A percentile compares a stretch with the other conserved stretches of the same genome.
Evolutionary conservation across 1,140 invertebrate genomes (phyloP).

Genomic region (Harlomillsia oculata): DNA sequence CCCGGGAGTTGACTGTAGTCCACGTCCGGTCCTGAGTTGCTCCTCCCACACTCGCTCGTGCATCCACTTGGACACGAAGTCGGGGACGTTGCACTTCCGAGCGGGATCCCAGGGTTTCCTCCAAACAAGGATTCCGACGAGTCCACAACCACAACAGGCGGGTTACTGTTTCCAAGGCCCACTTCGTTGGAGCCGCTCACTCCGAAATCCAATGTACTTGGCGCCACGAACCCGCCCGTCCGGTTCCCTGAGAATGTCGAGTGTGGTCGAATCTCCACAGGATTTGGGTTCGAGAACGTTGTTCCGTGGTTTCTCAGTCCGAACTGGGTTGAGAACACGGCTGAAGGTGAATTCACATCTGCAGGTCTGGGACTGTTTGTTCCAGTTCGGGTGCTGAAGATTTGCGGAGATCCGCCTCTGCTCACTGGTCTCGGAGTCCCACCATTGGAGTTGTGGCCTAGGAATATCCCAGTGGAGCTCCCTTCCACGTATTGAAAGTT

Average conservation of each 20-base stretch:
- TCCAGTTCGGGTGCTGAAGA: background rate
- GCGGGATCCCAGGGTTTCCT: background rate
- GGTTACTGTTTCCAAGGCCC: background rate
- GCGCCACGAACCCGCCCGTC: no score
- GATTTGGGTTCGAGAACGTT: background rate
- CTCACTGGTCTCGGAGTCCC: background rate
- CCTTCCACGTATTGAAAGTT: background rate
- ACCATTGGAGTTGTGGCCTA: background rate
- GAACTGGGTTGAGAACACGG: no score
- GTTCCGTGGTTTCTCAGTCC: background rate
- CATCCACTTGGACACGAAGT: background rate
- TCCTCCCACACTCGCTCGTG: background rate
- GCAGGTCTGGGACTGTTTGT: background rate
- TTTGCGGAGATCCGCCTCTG: background rate
- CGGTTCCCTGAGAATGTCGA: background rate
- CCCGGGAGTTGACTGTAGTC: constrained; percentile 30
- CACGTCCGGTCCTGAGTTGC: background rate
- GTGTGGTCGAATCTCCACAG: no score
- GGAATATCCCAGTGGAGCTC: background rate
- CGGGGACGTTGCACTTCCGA: background rate
- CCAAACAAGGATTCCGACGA: background rate
- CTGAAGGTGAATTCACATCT: background rate
- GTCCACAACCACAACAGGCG: background rate
- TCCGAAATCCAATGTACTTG: background rate
- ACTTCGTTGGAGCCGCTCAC: background rate